Conservation (phyloP, 2,888 invertebrate genomes). For the Melitaea athalia region DNA sequence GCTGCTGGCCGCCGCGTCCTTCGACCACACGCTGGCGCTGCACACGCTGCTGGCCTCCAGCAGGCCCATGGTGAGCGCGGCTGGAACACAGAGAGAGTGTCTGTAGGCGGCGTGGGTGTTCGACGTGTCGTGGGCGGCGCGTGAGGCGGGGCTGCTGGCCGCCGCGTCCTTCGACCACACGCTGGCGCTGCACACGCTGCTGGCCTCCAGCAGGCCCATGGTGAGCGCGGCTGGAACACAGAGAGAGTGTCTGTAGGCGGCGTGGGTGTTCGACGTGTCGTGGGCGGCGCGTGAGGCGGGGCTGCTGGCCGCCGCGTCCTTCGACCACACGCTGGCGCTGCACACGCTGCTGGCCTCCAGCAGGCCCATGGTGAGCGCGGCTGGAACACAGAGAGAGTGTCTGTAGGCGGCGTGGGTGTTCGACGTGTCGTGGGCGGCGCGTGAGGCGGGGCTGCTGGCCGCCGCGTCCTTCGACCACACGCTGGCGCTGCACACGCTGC, state of each 20-base stretch:
- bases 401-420: slow-evolving; percentile 95
- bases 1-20: slow-evolving; percentile 90
- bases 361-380: slow-evolving; percentile 69
- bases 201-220: slow-evolving; percentile 83
- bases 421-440: slow-evolving; percentile 95
- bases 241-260: slow-evolving; percentile 90
- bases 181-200: slow-evolving; percentile 87
- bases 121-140: slow-evolving; percentile 95
- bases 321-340: slow-evolving; percentile 93
- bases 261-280: slow-evolving; percentile 96
- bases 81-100: too few relatives aligned
- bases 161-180: slow-evolving; percentile 93
- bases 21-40: slow-evolving; percentile 93
- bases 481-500: slow-evolving; percentile 87
- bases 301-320: slow-evolving; percentile 90
- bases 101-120: slow-evolving; percentile 95
- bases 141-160: slow-evolving; percentile 92
- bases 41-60: slow-evolving; percentile 86
- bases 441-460: slow-evolving; percentile 92
- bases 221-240: too few relatives aligned
- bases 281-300: slow-evolving; percentile 96
- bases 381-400: too few relatives aligned
- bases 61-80: slow-evolving; percentile 69
- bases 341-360: slow-evolving; percentile 86
- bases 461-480: slow-evolving; percentile 93